Conservation (phyloP, 2,797 vertebrate species). For the Myioborus miniatus region DNA sequence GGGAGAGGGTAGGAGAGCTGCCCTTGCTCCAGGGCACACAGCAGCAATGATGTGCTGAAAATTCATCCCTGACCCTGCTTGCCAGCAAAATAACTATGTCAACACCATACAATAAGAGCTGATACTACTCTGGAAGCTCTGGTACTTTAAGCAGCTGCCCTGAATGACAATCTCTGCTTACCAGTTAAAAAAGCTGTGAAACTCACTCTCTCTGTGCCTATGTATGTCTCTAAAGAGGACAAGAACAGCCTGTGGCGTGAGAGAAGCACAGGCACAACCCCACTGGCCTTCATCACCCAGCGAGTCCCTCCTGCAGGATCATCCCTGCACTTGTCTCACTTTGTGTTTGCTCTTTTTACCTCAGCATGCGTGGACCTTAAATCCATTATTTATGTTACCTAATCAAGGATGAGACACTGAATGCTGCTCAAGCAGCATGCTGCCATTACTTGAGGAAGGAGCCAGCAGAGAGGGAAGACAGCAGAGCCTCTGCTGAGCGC, state of each 20-base stretch:
- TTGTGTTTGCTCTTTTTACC: background rate
- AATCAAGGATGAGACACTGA: background rate
- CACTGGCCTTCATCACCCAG: background rate
- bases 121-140: background rate
- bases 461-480: background rate
- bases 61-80: background rate
- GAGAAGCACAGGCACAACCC: background rate
- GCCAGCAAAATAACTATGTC: background rate
- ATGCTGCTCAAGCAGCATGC: background rate
- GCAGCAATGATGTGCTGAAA: accelerated
- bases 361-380: background rate
- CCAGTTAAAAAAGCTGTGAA: background rate
- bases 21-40: background rate
- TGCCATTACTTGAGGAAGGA: background rate
- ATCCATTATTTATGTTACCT: background rate
- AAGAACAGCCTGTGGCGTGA: background rate
- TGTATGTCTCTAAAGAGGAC: background rate
- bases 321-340: background rate
- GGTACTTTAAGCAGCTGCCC: constrained; percentile 27
- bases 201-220: background rate
- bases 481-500: background rate
- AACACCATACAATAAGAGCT: background rate
- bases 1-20: background rate
- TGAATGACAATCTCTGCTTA: background rate
- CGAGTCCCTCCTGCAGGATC: accelerated